A percentile compares a stretch with the other conserved stretches of the same genome.
phyloP scores from a whole-genome alignment of 92 coral and sea anemone genomes.

The Pocillopora grandis region DNA sequence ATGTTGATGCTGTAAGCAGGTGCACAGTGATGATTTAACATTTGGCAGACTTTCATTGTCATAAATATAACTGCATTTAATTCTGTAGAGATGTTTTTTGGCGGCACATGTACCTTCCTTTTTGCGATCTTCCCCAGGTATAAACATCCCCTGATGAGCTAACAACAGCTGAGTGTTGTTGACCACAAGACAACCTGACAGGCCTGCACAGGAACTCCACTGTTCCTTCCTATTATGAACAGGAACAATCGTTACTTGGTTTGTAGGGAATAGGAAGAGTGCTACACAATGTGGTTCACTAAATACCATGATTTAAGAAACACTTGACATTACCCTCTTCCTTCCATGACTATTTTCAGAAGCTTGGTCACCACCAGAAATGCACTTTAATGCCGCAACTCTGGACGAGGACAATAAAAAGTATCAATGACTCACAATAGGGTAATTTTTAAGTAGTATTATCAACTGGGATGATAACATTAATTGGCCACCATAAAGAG shows the following conservation, averaged over 20 bases:
- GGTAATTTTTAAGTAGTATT: too few species aligned
- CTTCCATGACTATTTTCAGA: slow-evolving; percentile 38
- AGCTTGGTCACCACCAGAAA: slow-evolving; percentile 48
- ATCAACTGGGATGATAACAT: too few species aligned
- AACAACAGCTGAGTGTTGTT: slow-evolving; percentile 95
- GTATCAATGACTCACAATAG: not conserved
- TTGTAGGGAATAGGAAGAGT: too few species aligned
- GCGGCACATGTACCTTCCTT: slow-evolving; percentile 72
- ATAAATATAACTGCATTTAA: not conserved
- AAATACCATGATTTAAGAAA: too few species aligned
- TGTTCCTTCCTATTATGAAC: slow-evolving; percentile 62
- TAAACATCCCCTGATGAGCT: slow-evolving; percentile 92
- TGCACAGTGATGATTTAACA: too few species aligned
- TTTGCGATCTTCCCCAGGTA: slow-evolving; percentile 95
- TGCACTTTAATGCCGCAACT: slow-evolving; percentile 36
- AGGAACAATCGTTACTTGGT: not conserved
- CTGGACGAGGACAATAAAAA: slow-evolving; percentile 16
- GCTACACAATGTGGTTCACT: too few species aligned
- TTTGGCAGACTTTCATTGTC: too few species aligned
- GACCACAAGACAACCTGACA: slow-evolving; percentile 90
- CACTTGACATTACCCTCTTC: slow-evolving; percentile 34
- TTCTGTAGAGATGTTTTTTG: not conserved
- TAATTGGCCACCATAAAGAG: too few species aligned
- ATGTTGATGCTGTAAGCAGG: too few species aligned
- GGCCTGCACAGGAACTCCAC: slow-evolving; percentile 71